Evolutionary conservation across 2,888 invertebrate species (phyloP), one percentile per base, ranked within the genome.

Genomic region (Melangyna quadrimaculata): DNA sequence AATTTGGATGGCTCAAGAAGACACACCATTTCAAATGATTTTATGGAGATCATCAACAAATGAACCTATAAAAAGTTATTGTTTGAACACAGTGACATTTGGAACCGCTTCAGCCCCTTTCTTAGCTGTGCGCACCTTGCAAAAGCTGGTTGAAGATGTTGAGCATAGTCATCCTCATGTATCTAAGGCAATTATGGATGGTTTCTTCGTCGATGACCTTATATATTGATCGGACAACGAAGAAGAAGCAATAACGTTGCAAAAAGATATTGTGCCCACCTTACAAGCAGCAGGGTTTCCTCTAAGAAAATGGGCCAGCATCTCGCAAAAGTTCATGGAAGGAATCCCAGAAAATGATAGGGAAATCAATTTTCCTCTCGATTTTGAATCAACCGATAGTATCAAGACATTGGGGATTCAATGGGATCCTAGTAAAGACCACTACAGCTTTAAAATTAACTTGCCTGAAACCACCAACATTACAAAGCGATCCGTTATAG

Each of bases 171-270:
- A 65, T 67, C 88, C 88, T 9, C 8, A 81, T 12, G 88, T 88
- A 29, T 35, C 81, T 17, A 51, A 45, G 19, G 55, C 55, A 22
- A 43, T 87, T 2, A 63, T 55, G 17, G 43, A 69, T 24, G 83
- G 83, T 57, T 87, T 88, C 24, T 88, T 87, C 53, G 87, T 88
- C n/a, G 87, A 88, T 29, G 65, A 78, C 9, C 19, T 53, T 2
- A 78, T 71, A 10, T 71, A 77, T 43, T 75, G 78, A 12, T 17
- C 65, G 10, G 77, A 77, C 40, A 40, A 48, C 9, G 35, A 65
- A 45, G 19, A 37, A 17, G 45, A 73, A 7, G 72, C 73, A 10
- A 22, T 63, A n/a, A 40, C 0, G 0, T 14, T 74, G 27, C 81
- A 71, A 77, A 55, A 32, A 14, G 65, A 71, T 3, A 19, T 77